These are phyloP conservation scores for Gallinago nigripennis DNA, from an alignment of 2,797 vertebrate species.

Conservation along the genomic window DNA sequence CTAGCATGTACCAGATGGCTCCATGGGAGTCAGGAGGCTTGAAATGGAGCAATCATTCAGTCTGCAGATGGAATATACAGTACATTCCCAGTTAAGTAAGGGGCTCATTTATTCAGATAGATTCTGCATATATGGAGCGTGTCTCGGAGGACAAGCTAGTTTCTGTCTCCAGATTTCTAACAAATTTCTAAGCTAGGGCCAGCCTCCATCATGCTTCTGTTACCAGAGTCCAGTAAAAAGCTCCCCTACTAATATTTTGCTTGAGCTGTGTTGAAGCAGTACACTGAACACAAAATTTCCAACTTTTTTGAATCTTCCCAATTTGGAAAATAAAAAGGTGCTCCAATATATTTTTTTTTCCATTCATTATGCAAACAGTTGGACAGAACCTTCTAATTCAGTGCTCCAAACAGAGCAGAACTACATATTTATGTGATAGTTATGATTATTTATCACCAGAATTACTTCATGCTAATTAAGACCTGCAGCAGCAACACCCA, in stretches of 20 bases:
- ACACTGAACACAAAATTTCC: not conserved
- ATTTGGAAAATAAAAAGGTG: not conserved
- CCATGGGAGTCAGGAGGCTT: constrained; percentile 77
- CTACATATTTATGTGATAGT: not conserved
- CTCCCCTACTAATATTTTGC: not conserved
- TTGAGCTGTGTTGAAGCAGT: not conserved
- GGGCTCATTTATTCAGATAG: constrained; percentile 75
- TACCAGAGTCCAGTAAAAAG: constrained; percentile 11
- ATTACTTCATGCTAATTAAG: not conserved
- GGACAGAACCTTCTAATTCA: not conserved
- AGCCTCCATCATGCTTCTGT: constrained; percentile 2
- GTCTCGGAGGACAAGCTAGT: constrained; percentile 63
- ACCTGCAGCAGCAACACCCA: not conserved
- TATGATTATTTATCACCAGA: not conserved
- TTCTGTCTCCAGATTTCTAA: constrained; percentile 63
- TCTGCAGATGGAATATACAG: constrained; percentile 76
- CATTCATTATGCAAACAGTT: not conserved
- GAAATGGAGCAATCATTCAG: constrained; percentile 77
- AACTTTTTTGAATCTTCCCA: not conserved
- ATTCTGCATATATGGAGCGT: constrained; percentile 67
- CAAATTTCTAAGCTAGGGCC: constrained; percentile 51
- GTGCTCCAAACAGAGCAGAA: not conserved
- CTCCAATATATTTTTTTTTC: not conserved
- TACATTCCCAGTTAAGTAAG: constrained; percentile 75
- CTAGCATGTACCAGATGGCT: constrained; percentile 73